A percentile compares a stretch with the other conserved stretches of the same genome.
Conservation (phyloP, 2,888 invertebrate species). For the Lampropteryx suffumata region DNA sequence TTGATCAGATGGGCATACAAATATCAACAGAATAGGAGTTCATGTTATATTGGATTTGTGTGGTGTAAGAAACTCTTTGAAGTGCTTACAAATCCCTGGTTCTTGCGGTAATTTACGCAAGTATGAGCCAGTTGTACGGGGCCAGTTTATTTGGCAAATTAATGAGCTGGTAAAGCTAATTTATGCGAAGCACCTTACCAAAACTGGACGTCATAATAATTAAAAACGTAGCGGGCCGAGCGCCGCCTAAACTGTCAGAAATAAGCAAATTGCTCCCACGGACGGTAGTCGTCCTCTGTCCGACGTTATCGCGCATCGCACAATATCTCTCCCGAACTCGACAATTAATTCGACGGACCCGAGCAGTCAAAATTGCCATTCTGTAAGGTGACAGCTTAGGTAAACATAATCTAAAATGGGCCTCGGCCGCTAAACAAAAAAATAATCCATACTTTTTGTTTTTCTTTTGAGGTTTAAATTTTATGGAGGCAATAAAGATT, state of each 20-base stretch:
- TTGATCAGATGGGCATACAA: too few species aligned
- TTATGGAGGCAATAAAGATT: constrained; percentile 81
- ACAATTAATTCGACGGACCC: constrained; percentile 76
- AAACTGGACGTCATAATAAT: constrained; percentile 56
- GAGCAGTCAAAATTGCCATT: constrained; percentile 80
- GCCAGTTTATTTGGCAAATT: constrained; percentile 17
- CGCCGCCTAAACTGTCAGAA: constrained; percentile 60
- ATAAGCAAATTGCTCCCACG: constrained; percentile 65
- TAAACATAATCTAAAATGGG: constrained; percentile 80
- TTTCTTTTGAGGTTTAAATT: constrained; percentile 80
- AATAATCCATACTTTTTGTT: constrained; percentile 67
- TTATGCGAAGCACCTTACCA: constrained; percentile 40
- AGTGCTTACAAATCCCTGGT: too few species aligned
- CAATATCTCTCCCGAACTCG: constrained; percentile 74
- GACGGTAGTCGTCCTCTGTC: constrained; percentile 59
- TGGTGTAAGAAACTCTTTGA: too few species aligned
- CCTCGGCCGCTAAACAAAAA: constrained; percentile 70
- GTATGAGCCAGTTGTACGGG: too few species aligned
- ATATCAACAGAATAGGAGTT: too few species aligned
- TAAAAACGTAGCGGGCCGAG: constrained; percentile 54
- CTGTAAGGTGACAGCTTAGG: constrained; percentile 81
- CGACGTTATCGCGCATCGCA: constrained; percentile 71
- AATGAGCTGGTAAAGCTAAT: constrained; percentile 34
- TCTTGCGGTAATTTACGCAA: too few species aligned
- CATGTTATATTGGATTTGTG: too few species aligned